These are phyloP conservation scores for Nothocercus nigrocapillus DNA, from an alignment of 2,113 vertebrate species.

Conservation along the genomic window DNA sequence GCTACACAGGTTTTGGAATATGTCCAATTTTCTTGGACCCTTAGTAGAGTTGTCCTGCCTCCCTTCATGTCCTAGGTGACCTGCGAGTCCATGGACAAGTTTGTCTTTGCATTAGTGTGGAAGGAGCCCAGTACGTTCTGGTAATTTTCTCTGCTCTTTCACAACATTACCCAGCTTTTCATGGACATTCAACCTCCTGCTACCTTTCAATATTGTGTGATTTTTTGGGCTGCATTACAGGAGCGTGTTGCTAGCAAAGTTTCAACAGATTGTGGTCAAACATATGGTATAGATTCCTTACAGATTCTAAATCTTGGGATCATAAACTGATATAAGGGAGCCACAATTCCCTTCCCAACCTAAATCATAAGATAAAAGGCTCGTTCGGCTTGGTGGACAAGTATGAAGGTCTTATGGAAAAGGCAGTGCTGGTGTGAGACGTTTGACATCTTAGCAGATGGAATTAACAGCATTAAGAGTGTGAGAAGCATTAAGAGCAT, in stretches of 20 bases:
- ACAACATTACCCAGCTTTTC: background rate
- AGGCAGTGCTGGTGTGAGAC: background rate
- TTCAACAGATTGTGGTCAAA: slow-evolving; percentile 11
- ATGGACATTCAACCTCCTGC: background rate
- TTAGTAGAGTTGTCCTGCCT: background rate
- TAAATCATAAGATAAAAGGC: slow-evolving; percentile 69
- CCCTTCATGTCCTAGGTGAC: background rate
- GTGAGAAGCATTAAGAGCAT: background rate
- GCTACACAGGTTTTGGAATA: background rate
- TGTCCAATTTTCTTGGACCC: background rate
- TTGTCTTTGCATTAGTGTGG: background rate
- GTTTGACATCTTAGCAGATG: slow-evolving; percentile 19
- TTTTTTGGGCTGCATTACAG: background rate
- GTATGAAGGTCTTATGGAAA: background rate
- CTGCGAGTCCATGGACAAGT: background rate
- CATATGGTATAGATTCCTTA: slow-evolving; percentile 64
- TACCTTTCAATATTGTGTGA: background rate
- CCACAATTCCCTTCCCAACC: slow-evolving; percentile 36
- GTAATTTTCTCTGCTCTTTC: background rate
- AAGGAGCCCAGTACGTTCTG: background rate
- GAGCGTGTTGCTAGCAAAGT: background rate
- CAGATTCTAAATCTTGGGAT: slow-evolving; percentile 64
- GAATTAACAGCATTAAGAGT: slow-evolving; percentile 29
- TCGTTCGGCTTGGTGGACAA: background rate
- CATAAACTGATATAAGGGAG: slow-evolving; percentile 58